Percentiles rank a stretch among this genome's conserved stretches.
Conservation (phyloP, 2,888 invertebrate species). For the Bombylius major region DNA sequence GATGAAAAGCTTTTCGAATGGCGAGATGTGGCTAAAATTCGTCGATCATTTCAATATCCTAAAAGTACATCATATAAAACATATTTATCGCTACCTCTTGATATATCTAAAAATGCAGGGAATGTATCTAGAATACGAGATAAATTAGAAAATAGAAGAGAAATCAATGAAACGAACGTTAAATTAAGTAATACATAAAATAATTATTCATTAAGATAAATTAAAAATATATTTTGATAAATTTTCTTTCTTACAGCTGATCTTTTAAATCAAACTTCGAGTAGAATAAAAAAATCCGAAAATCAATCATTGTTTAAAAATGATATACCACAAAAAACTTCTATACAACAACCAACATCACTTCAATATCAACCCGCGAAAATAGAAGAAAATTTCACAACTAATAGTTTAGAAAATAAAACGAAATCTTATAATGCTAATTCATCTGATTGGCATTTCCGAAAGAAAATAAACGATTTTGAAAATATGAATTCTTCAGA, state of each 20-base stretch:
- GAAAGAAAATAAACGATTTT: constrained; percentile 68
- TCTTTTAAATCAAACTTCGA: constrained; percentile 45
- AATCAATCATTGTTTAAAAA: constrained; percentile 38
- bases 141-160: constrained; percentile 42
- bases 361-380: constrained; percentile 4
- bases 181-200: too few relatives aligned
- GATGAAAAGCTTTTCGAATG: constrained; percentile 48
- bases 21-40: constrained; percentile 49
- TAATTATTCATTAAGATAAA: too few relatives aligned
- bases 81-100: constrained; percentile 22
- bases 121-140: constrained; percentile 43
- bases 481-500: constrained; percentile 41
- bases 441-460: constrained; percentile 53
- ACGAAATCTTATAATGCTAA: constrained; percentile 28
- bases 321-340: constrained; percentile 14
- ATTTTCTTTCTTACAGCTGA: constrained; percentile 44
- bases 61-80: constrained; percentile 31
- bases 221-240: too few relatives aligned
- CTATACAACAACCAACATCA: neutral
- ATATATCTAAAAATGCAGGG: constrained; percentile 39
- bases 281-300: constrained; percentile 42
- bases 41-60: constrained; percentile 55
- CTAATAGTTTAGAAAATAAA: constrained; percentile 31
- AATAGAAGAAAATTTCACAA: constrained; percentile 14
- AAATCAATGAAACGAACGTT: too few relatives aligned